phyloP scores from a whole-genome alignment of 2,797 vertebrate genomes.

The Centropyge bicolor region DNA sequence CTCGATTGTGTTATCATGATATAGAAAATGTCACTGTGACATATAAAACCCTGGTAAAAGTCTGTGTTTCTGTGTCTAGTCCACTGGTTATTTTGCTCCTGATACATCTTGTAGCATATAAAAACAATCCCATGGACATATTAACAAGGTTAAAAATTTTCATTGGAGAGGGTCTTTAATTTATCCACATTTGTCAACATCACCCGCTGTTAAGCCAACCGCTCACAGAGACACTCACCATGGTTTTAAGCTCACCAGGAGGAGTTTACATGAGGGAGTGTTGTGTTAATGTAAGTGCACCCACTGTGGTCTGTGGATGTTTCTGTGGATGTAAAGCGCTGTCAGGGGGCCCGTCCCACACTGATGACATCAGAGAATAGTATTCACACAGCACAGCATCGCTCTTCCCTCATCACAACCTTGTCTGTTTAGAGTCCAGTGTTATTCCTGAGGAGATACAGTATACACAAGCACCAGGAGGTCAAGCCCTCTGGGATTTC shows the following conservation, averaged over 20 bases:
- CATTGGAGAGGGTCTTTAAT: not conserved
- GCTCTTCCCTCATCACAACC: not conserved
- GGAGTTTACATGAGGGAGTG: slow-evolving; percentile 34
- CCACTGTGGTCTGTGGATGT: not conserved
- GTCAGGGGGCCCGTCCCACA: slow-evolving; percentile 17
- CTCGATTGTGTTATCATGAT: too few relatives aligned
- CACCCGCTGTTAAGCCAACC: not conserved
- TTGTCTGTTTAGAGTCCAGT: slow-evolving; percentile 57
- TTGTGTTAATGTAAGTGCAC: slow-evolving; percentile 21
- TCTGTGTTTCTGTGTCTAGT: too few relatives aligned
- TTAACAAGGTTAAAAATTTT: too few relatives aligned
- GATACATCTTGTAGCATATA: too few relatives aligned
- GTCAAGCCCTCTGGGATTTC: slow-evolving; percentile 12
- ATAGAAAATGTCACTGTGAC: too few relatives aligned
- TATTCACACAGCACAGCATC: slow-evolving; percentile 21
- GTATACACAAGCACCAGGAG: slow-evolving; percentile 45
- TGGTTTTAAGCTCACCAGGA: not conserved
- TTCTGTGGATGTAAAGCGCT: slow-evolving; percentile 1
- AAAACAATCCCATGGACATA: too few relatives aligned
- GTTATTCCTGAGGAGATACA: slow-evolving; percentile 54
- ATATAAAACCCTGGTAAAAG: too few relatives aligned
- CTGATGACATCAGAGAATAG: slow-evolving; percentile 40
- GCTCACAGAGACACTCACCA: slow-evolving; percentile 13
- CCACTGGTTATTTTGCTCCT: too few relatives aligned
- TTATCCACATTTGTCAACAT: not conserved